Base-by-base conservation (phyloP, 2,113 vertebrate genomes). In the Xenopus borealis region DNA sequence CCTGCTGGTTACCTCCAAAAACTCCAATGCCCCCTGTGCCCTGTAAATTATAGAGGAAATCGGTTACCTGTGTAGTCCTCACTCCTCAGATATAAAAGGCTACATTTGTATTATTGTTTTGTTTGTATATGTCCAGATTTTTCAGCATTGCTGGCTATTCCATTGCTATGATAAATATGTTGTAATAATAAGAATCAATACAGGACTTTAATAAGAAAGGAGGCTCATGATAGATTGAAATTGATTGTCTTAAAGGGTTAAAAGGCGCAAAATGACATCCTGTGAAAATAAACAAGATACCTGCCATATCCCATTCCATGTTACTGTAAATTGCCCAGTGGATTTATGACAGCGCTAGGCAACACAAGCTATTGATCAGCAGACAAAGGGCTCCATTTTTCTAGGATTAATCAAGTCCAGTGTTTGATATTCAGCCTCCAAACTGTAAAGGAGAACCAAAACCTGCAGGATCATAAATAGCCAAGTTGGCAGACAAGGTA, bases 331-430 rank as follows among this genome's bases (percentile, higher is more conserved):
- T 79, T 81, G 64, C 50, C 18, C 55, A 71, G 82, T 79, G 82
- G 79, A 86, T 85, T 85, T 85, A 86, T 84, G 75, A 80, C 71
- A 74, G 71, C 81, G 64, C 79, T 78, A 79, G 82, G 83, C 79
- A 82, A 83, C 70, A 78, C 81, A 86, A 78, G 82, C 58, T 84
- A 88, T 86, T 84, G 85, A 86, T 85, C 81, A 80, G 62, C 78
- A 83, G 75, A 82, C 80, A 71, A 72, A 52, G 79, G 83, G 86
- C 80, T 84, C 80, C 14, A 80, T 83, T 84, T 85, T 86, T 87
- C 83, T 84, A 85, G 86, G 83, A 79, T 86, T 82, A 88, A 85
- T 84, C 82, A 85, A 72, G 80, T 68, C 53, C 71, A 67, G 79
- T 78, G 17, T 84, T 88, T 87, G 78, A 79, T 83, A 80, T 77